Evolutionary conservation across 2,113 vertebrate species (phyloP).

Genomic region (Onychostruthus taczanowskii): DNA sequence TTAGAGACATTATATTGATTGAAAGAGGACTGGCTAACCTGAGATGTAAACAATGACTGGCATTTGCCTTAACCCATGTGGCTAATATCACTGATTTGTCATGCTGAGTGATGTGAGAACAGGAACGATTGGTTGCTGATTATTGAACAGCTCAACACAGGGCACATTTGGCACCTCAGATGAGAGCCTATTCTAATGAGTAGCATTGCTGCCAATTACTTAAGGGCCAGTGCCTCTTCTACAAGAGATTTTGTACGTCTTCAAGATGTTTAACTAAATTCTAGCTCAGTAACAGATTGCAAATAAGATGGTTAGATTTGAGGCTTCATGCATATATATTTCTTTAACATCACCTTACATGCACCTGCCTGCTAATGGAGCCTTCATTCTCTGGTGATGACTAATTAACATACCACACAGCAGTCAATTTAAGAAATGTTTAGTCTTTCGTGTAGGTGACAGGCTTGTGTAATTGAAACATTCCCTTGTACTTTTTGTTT

Average conservation of each 20-base stretch:
- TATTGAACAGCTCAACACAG: conserved; percentile 71
- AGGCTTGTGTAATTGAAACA: conserved; percentile 33
- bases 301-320: conserved; percentile 60
- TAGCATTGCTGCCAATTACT: conserved; percentile 71
- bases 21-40: conserved; percentile 67
- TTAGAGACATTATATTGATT: conserved; percentile 63
- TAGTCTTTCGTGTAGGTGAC: neutral
- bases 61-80: conserved; percentile 73
- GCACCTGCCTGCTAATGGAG: conserved; percentile 42
- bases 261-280: conserved; percentile 72
- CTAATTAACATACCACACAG: conserved; percentile 60
- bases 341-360: neutral
- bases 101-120: conserved; percentile 67
- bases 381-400: conserved; percentile 60
- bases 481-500: neutral
- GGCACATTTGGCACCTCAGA: conserved; percentile 72
- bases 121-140: conserved; percentile 74
- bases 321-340: conserved; percentile 23
- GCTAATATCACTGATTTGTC: conserved; percentile 77
- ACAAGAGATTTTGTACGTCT: conserved; percentile 57
- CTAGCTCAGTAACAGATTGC: conserved; percentile 28
- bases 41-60: conserved; percentile 71
- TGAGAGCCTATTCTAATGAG: conserved; percentile 75
- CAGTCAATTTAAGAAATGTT: conserved; percentile 60
- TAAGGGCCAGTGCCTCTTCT: conserved; percentile 49